Percentiles rank a stretch among this genome's conserved stretches.
These are phyloP conservation scores for Cathartes aura DNA, from an alignment of 2,113 vertebrate genomes.

Conservation along the genomic window DNA sequence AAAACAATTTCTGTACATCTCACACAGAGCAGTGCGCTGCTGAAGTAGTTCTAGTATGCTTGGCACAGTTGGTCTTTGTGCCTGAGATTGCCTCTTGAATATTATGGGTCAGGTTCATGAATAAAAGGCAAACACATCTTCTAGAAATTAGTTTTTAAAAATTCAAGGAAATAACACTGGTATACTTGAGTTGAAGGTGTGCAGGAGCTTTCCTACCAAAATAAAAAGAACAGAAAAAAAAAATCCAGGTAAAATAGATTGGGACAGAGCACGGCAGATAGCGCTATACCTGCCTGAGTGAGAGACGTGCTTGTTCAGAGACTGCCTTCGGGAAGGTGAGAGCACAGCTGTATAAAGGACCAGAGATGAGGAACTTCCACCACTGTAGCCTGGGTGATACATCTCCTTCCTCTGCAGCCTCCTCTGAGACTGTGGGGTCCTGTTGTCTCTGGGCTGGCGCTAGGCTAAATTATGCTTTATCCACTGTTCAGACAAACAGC, in stretches of 20 bases:
- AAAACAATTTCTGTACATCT: background rate
- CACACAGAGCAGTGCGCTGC: background rate
- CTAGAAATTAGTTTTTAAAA: background rate
- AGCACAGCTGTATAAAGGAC: background rate
- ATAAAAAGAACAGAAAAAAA: background rate
- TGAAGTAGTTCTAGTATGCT: background rate
- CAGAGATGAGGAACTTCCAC: background rate
- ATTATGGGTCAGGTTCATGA: background rate
- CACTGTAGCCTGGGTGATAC: background rate
- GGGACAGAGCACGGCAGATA: background rate
- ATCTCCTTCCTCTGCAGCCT: background rate
- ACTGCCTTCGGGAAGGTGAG: background rate
- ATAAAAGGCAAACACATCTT: background rate
- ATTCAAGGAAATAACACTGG: background rate
- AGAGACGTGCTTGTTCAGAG: background rate
- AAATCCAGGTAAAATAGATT: background rate
- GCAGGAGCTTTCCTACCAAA: background rate
- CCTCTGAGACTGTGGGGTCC: background rate
- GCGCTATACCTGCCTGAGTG: background rate
- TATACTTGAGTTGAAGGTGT: background rate
- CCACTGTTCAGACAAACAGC: background rate
- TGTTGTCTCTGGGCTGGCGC: fast-evolving
- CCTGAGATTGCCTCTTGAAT: background rate
- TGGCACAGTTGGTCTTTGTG: background rate
- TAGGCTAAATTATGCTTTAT: background rate